These are phyloP conservation scores for Boleophthalmus pectinirostris DNA, from an alignment of 2,113 vertebrate genomes.

Conservation along the genomic window DNA sequence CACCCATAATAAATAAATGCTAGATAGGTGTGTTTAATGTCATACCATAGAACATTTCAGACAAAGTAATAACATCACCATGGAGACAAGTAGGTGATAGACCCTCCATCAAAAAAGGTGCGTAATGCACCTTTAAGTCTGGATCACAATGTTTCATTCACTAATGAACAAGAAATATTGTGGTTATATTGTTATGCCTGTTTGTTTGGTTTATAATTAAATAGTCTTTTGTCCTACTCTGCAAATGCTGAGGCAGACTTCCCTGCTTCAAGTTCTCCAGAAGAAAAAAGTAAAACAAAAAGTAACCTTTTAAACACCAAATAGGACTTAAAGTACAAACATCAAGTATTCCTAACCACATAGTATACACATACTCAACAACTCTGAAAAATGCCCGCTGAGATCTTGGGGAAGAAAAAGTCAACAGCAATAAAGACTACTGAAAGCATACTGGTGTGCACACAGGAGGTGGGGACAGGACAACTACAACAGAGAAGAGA, in stretches of 20 bases:
- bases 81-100: too few relatives aligned
- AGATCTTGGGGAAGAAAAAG: conserved; percentile 63
- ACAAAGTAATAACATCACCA: too few relatives aligned
- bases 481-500: conserved; percentile 57
- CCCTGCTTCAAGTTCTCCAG: conserved; percentile 55
- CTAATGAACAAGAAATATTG: background rate
- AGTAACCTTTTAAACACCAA: conserved; percentile 64
- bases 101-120: too few relatives aligned
- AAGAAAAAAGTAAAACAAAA: conserved; percentile 44
- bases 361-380: conserved; percentile 74
- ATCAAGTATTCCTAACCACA: conserved; percentile 74
- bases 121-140: too few relatives aligned
- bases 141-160: too few relatives aligned
- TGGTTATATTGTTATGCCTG: conserved; percentile 1
- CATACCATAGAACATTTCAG: too few relatives aligned
- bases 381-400: conserved; percentile 69
- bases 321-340: conserved; percentile 77
- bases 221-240: conserved; percentile 39
- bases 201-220: conserved; percentile 14
- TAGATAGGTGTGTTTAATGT: too few relatives aligned
- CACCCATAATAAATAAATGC: too few relatives aligned
- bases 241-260: conserved; percentile 40
- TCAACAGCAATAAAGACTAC: conserved; percentile 74
- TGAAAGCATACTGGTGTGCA: conserved; percentile 72
- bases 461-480: conserved; percentile 70